Evolutionary conservation across 1,140 invertebrate species (phyloP), one percentile per base, ranked within the genome.

Genomic region (Calycopis cecrops): DNA sequence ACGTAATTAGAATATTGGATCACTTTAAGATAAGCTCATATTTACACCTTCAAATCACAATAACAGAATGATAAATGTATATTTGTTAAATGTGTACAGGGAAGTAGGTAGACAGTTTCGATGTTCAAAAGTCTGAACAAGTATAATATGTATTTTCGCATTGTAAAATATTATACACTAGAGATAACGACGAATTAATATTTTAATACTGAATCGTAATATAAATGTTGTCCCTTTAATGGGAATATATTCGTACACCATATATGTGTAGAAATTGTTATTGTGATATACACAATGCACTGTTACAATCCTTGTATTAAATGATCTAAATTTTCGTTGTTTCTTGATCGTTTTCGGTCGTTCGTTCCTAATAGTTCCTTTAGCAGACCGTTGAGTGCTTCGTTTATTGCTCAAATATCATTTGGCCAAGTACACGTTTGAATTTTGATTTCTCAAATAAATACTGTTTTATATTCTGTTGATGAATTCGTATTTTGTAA

Each of bases 61-160:
- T 86, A 85, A 86, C 81, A 84, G 83, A 81, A 79, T 81, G 59
- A 74, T 73, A 62, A 67, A 74, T 72, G 73, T 80, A 73, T 79
- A 72, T 74, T 81, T 82, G 78, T 85, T 85, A 79, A 80, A 80
- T 71, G 73, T 86, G 83, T 86, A 86, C 83, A 85, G 81, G 81
- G 81, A 84, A 59, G 71, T 28, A 28, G 21, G 21, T 70, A 71
- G 67, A 62, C 76, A 76, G 71, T 75, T 82, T 53, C 72, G 70
- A 78, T 60, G 83, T 80, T 85, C 81, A 71, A 76, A 85, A 86
- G 83, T 83, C 79, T 85, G 83, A 86, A 84, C 79, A 72, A 65
- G 69, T 79, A 71, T 69, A 42, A 73, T 75, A 76, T 81, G 83
- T 86, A 84, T 86, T 86, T 84, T 86, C 79, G 67, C 83, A 83